A percentile compares a stretch with the other conserved stretches of the same genome.
These are phyloP conservation scores for Stomatorhinus ivindoensis DNA, from an alignment of 2,113 vertebrate genomes.

Conservation along the genomic window DNA sequence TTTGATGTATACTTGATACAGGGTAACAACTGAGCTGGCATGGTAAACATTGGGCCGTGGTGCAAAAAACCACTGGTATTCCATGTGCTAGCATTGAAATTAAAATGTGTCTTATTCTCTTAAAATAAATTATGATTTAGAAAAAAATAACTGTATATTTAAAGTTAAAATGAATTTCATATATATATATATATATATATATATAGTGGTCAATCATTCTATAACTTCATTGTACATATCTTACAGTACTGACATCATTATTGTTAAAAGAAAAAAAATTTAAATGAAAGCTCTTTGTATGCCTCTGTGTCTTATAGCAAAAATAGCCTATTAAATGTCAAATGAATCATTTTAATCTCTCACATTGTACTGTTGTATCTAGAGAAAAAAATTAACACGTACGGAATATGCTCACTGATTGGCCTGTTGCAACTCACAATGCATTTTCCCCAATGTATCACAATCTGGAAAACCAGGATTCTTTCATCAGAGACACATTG, in stretches of 20 bases:
- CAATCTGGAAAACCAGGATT: neutral
- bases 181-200: neutral
- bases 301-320: neutral
- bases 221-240: neutral
- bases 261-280: neutral
- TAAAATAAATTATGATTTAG: neutral
- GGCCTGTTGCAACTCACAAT: neutral
- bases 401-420: neutral
- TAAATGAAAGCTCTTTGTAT: neutral
- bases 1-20: too few relatives aligned
- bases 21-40: too few relatives aligned
- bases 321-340: neutral
- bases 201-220: neutral
- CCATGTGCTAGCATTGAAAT: neutral
- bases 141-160: neutral
- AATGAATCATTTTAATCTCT: neutral
- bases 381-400: neutral
- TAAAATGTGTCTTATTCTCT: neutral
- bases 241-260: neutral
- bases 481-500: neutral
- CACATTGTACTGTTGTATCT: neutral
- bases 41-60: too few relatives aligned
- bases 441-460: neutral
- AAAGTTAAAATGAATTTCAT: neutral
- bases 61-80: too few relatives aligned